A percentile compares a stretch with the other conserved stretches of the same genome.
Conservation (phyloP, 2,888 invertebrate species). For the Coremacera marginata region DNA sequence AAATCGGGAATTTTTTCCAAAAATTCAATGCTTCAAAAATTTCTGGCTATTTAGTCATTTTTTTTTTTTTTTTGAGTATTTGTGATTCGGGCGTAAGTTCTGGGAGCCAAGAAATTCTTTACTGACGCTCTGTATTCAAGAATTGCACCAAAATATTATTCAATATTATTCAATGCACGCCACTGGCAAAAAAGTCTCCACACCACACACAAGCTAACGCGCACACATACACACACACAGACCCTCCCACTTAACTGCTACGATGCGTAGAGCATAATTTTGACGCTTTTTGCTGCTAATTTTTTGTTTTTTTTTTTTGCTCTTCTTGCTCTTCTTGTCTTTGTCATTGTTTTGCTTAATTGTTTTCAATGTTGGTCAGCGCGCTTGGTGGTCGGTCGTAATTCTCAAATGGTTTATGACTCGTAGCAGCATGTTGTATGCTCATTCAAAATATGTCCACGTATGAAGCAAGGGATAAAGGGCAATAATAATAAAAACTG, state of each 20-base stretch:
- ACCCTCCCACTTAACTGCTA: slow-evolving; percentile 17
- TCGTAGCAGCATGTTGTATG: background rate
- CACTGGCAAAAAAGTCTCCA: background rate
- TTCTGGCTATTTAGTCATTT: too few relatives aligned
- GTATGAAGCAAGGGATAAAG: slow-evolving; percentile 1
- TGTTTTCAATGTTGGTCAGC: slow-evolving; percentile 26
- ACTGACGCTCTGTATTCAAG: too few relatives aligned
- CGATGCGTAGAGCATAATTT: slow-evolving; percentile 29
- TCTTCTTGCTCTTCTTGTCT: background rate
- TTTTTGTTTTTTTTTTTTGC: slow-evolving; percentile 1
- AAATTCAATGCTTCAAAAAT: too few relatives aligned
- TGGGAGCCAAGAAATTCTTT: too few relatives aligned
- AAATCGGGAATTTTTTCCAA: too few relatives aligned
- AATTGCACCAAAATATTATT: too few relatives aligned
- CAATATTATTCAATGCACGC: too few relatives aligned
- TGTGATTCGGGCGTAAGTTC: too few relatives aligned
- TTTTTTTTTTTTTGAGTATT: too few relatives aligned
- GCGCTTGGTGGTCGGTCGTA: slow-evolving; percentile 27
- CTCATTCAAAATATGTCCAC: slow-evolving; percentile 13
- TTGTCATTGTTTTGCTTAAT: slow-evolving; percentile 16
- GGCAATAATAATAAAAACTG: slow-evolving; percentile 27
- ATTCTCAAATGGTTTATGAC: slow-evolving; percentile 43
- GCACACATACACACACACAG: background rate
- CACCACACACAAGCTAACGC: background rate
- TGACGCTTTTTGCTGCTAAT: slow-evolving; percentile 35